Evolutionary conservation across 2,113 vertebrate genomes (phyloP).

Genomic region (Crypturellus undulatus): DNA sequence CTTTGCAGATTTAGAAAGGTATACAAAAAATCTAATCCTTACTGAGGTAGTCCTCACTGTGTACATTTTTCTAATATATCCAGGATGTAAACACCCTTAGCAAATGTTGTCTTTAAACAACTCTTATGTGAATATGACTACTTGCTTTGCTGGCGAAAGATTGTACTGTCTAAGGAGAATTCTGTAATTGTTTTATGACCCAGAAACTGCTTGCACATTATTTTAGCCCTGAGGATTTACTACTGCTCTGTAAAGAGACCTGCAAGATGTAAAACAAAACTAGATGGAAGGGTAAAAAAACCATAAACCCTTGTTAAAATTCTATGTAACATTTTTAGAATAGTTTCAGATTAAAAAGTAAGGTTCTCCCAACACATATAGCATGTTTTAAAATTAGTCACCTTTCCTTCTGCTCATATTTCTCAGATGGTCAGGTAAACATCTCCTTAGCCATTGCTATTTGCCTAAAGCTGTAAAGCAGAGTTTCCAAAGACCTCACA

Average conservation of each 20-base stretch:
- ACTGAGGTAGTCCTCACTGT: neutral
- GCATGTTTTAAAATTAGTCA: neutral
- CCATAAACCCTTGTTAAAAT: neutral
- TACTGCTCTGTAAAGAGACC: neutral
- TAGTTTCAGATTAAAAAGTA: neutral
- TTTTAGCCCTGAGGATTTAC: neutral
- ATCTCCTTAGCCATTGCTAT: conserved; percentile 40
- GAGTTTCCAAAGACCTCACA: conserved; percentile 47
- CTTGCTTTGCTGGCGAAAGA: neutral
- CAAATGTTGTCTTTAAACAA: neutral
- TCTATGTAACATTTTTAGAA: neutral
- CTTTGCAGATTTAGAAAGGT: neutral
- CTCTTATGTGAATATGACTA: neutral
- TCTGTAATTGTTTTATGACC: neutral
- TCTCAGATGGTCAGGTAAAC: neutral
- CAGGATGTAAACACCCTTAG: neutral
- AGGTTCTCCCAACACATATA: neutral
- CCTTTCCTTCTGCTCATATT: conserved; percentile 59
- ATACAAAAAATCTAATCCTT: neutral
- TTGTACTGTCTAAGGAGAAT: neutral
- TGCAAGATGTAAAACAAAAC: neutral
- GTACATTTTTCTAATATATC: neutral
- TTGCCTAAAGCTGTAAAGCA: conserved; percentile 70
- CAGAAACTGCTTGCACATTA: neutral
- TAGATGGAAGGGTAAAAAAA: neutral